Evolutionary conservation across 2,888 invertebrate genomes (phyloP).

Genomic region (Pycnomerus fuliginosus): DNA sequence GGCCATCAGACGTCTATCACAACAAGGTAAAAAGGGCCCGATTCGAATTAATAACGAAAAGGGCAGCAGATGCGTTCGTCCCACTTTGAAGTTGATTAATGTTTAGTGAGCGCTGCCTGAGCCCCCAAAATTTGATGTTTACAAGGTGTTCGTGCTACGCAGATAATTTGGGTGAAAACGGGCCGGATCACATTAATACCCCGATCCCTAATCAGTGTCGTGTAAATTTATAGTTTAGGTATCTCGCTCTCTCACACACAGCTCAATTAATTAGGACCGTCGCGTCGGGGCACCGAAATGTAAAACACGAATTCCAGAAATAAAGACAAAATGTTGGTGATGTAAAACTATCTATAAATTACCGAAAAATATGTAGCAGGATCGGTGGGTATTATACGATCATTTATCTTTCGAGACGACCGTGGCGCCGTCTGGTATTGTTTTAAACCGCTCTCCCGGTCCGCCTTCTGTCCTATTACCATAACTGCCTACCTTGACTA

Average conservation of each 20-base stretch:
- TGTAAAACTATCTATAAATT: constrained; percentile 37
- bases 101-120: too few species aligned
- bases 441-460: constrained; percentile 19
- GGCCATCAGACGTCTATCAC: too few species aligned
- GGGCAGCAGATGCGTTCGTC: too few species aligned
- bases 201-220: background rate
- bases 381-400: constrained; percentile 31
- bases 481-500: too few species aligned
- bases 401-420: constrained; percentile 40
- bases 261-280: constrained; percentile 15
- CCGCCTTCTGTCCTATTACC: constrained; percentile 25
- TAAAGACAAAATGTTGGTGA: constrained; percentile 33
- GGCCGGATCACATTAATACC: too few species aligned
- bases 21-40: too few species aligned
- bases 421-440: constrained; percentile 30
- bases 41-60: too few species aligned
- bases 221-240: background rate
- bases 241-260: background rate
- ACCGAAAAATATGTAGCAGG: constrained; percentile 38
- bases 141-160: too few species aligned
- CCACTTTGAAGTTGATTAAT: too few species aligned
- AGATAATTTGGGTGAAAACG: too few species aligned
- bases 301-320: constrained; percentile 34
- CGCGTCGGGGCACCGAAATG: constrained; percentile 6
- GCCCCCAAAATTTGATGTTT: too few species aligned